phyloP scores from a whole-genome alignment of 2,797 vertebrate genomes.

The Halcyon leucocephala region DNA sequence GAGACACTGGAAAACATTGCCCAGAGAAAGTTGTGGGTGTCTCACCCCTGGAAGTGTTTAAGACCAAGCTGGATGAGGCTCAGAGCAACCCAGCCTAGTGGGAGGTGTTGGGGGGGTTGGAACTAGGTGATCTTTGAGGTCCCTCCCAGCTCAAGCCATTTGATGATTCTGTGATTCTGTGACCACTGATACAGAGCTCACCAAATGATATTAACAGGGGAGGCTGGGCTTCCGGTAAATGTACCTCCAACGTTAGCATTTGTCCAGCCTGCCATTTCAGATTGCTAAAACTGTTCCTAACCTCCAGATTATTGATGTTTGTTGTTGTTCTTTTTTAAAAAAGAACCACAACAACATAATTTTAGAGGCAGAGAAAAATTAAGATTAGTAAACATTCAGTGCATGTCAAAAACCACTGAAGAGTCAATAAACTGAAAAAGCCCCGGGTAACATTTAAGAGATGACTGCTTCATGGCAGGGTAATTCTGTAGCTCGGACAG shows the following conservation, averaged over 20 bases:
- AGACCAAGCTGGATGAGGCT: too few relatives aligned
- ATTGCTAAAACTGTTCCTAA: background rate
- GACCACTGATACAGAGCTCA: background rate
- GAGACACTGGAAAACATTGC: too few relatives aligned
- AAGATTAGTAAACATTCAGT: background rate
- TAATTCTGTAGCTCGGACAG: background rate
- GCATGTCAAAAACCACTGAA: background rate
- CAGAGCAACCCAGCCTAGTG: too few relatives aligned
- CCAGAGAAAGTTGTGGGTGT: too few relatives aligned
- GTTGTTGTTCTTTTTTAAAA: background rate
- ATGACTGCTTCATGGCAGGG: background rate
- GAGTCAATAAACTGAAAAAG: background rate
- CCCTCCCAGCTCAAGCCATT: too few relatives aligned
- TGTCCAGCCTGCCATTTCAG: background rate
- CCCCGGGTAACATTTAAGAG: background rate
- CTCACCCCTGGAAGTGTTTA: too few relatives aligned
- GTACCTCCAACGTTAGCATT: background rate
- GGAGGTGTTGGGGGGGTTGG: too few relatives aligned
- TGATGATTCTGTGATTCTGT: too few relatives aligned
- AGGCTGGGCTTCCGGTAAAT: background rate
- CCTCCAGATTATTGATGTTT: background rate
- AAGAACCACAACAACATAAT: background rate
- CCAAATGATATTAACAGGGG: background rate
- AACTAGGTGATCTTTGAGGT: too few relatives aligned
- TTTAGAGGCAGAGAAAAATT: background rate